Evolutionary conservation across 1,140 invertebrate genomes (phyloP), one percentile per base, ranked within the genome.

Genomic region (Brachionus manjavacas): DNA sequence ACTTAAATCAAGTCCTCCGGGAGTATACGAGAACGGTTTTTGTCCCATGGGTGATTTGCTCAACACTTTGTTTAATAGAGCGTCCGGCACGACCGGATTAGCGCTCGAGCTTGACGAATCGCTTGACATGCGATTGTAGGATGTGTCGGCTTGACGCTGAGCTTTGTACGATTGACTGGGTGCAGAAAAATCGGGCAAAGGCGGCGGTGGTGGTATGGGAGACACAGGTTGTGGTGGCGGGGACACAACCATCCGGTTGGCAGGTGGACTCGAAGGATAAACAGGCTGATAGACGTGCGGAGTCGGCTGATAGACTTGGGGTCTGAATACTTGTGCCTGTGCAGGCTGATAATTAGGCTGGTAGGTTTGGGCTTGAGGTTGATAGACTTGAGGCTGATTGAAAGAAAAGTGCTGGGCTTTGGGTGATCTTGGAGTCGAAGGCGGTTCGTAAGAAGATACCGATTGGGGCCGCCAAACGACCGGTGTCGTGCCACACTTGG

Each of bases 21-120:
- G 81, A n/a, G 81, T 83, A 70, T 83, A 83, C 2, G 81, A 55
- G 46, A 83, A 83, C 11, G 81, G 81, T 20, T 83, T 83, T 39
- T 68, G 64, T 28, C 81, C 81, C 60, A 68, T 68, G 23, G 81
- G 81, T 3, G 79, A 81, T 43, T 39, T 35, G 35, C n/a, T 68
- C 39, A 68, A 35, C 14, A 72, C 81, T 46, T 83, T 83, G 28
- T 72, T 72, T 2, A 68, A 49, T 0, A 83, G 46, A 35, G 60
- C 64, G 35, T 68, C 81, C 3, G 60, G 81, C 12, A 70, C 60
- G 3, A 12, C n/a, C 16, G 39, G 41, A 20, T 55, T 43, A 0
- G 14, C 12, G 35, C 52, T 81, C 6, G 60, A 46, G 49, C 4
- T 43, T n/a, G 11, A 20, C 25, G 35, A 12, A 28, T 49, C 66